A percentile compares a stretch with the other conserved stretches of the same genome.
These are phyloP conservation scores for Dicycla oo DNA, from an alignment of 2,888 invertebrate genomes.

Conservation along the genomic window DNA sequence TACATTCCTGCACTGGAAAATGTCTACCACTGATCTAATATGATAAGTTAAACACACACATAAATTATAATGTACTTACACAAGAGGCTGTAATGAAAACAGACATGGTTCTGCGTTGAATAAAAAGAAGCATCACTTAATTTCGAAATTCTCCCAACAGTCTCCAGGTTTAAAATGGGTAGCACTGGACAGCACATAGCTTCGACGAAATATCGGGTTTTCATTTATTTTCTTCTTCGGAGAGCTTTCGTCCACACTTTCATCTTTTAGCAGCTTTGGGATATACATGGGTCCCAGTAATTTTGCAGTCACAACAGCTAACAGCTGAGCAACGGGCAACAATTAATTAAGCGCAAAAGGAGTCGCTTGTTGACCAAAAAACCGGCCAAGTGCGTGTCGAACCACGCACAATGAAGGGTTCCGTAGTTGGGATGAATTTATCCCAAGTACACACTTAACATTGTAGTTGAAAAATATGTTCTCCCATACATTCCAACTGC, in stretches of 20 bases:
- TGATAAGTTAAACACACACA: neutral
- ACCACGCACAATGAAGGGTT: too few relatives aligned
- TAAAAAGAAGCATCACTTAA: neutral
- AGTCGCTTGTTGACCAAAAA: neutral
- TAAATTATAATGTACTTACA: neutral
- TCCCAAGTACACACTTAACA: too few relatives aligned
- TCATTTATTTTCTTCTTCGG: too few relatives aligned
- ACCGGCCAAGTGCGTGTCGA: too few relatives aligned
- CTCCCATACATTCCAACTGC: too few relatives aligned
- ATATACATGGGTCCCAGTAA: too few relatives aligned
- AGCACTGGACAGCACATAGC: neutral
- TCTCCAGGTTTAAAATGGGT: neutral
- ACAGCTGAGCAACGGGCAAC: neutral
- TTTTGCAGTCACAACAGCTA: neutral
- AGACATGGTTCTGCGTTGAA: neutral
- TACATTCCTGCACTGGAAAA: neutral
- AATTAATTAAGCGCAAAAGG: neutral
- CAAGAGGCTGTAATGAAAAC: neutral
- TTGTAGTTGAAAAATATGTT: too few relatives aligned
- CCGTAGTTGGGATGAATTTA: too few relatives aligned
- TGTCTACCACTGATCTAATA: neutral
- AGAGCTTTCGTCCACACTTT: neutral
- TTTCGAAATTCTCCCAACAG: neutral
- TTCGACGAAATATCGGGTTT: neutral
- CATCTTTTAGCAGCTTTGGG: neutral